phyloP scores from a whole-genome alignment of 2,888 invertebrate species.

The Rhyacophila evoluta region DNA sequence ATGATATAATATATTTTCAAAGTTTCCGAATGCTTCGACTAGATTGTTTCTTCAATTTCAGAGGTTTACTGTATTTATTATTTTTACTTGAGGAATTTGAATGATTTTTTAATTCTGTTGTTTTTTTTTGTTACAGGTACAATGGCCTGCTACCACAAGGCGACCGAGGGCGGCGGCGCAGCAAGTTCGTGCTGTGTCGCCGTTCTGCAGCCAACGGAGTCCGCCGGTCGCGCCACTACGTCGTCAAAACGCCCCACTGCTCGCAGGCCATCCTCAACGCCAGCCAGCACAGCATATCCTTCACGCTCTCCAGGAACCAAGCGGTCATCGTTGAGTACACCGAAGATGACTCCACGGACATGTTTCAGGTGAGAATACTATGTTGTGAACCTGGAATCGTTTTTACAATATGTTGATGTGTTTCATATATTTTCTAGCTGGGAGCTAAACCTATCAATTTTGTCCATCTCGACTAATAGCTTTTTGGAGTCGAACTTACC shows the following conservation, averaged over 20 bases:
- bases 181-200: slow-evolving; percentile 93
- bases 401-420: no score
- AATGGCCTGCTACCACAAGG: slow-evolving; percentile 95
- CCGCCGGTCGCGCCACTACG: slow-evolving; percentile 93
- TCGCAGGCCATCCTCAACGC: slow-evolving; percentile 95
- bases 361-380: slow-evolving; percentile 90
- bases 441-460: no score
- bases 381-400: no score
- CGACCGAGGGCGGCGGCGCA: slow-evolving; percentile 91
- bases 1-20: no score
- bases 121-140: slow-evolving; percentile 73
- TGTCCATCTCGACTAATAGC: no score
- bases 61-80: no score
- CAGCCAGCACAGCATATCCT: slow-evolving; percentile 96
- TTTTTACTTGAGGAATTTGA: no score
- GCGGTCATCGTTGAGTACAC: slow-evolving; percentile 99
- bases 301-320: slow-evolving; percentile 95
- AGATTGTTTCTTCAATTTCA: no score
- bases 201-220: slow-evolving; percentile 91
- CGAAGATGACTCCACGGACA: slow-evolving; percentile 95
- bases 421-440: no score
- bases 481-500: no score
- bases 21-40: no score
- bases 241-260: slow-evolving; percentile 95
- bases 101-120: no score